phyloP scores from a whole-genome alignment of 2,113 vertebrate genomes.

The Neomonachus schauinslandi region DNA sequence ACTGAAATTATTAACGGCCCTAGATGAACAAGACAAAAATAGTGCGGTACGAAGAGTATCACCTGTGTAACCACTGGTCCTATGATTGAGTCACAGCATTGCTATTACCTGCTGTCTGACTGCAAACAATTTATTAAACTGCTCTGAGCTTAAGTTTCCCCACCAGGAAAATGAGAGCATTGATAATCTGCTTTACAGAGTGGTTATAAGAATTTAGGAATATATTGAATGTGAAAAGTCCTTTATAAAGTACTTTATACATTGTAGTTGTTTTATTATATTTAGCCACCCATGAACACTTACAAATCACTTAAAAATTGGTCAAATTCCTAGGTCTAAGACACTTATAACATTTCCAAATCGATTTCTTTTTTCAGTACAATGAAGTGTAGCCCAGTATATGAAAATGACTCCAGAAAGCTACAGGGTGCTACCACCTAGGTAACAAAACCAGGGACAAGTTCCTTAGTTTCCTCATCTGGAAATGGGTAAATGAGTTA shows the following conservation, averaged over 20 bases:
- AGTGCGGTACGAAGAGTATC: background rate
- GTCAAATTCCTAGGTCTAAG: background rate
- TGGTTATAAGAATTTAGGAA: background rate
- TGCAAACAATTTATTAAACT: background rate
- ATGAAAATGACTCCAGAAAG: background rate
- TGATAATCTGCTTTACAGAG: background rate
- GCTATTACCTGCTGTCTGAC: background rate
- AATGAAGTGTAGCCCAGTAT: background rate
- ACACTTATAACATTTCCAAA: background rate
- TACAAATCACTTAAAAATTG: background rate
- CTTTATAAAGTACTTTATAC: background rate
- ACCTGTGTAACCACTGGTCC: background rate
- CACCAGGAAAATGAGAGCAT: background rate
- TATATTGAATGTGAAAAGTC: background rate
- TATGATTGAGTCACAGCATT: background rate
- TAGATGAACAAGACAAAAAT: background rate
- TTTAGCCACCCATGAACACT: background rate
- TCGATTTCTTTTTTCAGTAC: background rate
- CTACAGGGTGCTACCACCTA: background rate
- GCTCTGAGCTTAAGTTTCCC: conserved; percentile 6
- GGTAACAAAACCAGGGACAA: background rate
- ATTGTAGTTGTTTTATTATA: background rate
- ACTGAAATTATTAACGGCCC: background rate
- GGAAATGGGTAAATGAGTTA: background rate
- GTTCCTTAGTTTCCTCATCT: background rate